A percentile compares a stretch with the other conserved stretches of the same genome.
phyloP scores from a whole-genome alignment of 2,113 vertebrate species.

The Vombatus ursinus region DNA sequence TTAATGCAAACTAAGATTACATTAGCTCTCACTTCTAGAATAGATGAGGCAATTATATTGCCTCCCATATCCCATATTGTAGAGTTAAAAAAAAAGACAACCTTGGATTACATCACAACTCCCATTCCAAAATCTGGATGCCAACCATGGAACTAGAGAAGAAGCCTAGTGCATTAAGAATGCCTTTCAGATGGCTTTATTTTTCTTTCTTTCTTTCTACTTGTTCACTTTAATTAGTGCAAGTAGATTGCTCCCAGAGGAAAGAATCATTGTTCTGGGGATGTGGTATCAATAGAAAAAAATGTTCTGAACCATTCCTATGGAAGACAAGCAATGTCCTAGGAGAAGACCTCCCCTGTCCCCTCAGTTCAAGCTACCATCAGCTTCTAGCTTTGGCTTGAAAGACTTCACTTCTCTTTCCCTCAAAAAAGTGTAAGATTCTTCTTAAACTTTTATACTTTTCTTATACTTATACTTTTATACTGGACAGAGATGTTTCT shows the following conservation, averaged over 20 bases:
- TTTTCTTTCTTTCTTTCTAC: neutral
- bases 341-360: neutral
- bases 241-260: slow-evolving; percentile 32
- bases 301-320: slow-evolving; percentile 14
- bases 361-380: neutral
- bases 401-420: slow-evolving; percentile 5
- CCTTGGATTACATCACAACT: neutral
- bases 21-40: neutral
- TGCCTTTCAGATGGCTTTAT: neutral
- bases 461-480: no score
- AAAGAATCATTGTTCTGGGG: slow-evolving; percentile 24
- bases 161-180: neutral
- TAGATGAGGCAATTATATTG: neutral
- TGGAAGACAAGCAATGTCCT: neutral
- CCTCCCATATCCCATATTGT: neutral
- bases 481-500: neutral
- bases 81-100: neutral
- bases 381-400: slow-evolving; percentile 41
- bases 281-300: neutral
- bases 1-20: neutral
- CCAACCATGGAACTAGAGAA: neutral
- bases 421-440: slow-evolving; percentile 4
- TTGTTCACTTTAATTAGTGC: neutral
- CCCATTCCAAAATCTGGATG: slow-evolving; percentile 23
- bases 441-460: no score